Base-by-base conservation (phyloP, 2,797 vertebrate species). In the Nyctibius grandis region DNA sequence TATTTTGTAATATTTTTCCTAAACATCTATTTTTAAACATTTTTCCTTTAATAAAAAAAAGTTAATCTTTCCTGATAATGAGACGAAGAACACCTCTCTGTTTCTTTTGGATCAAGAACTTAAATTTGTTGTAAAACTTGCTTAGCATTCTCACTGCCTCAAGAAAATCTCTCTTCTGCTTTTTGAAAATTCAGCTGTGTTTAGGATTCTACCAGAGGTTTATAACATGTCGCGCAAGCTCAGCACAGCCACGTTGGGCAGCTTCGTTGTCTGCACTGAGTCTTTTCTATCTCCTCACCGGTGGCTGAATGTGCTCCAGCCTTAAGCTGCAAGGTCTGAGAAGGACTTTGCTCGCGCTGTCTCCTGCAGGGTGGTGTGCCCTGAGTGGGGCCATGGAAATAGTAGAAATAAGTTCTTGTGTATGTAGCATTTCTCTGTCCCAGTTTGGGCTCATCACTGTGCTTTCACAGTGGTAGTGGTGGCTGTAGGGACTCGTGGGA, bases 391-490 rank as follows among this genome's bases (percentile, higher is more conserved):
- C 25, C 25, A 3, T 9, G 65, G 48, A 11, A 23, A 6, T 9
- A 9, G 1, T 11, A 29, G 34, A 6, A 15, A 4, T 28, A 20
- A 7, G 9, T 22, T 60, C 15, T 5, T 26, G 18, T 16, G 4
- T 3, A 1, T 7, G 40, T 63, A 85, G 28, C 38, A 3, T 51
- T 57, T 28, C 26, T 69, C 9, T 38, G 44, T 40, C n/a, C 34
- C 25, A 6, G 0, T 29, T 12, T 2, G 11, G n/a, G n/a, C 60
- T 86, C 25, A 6, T 59, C 22, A 3, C 1, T 47, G 44, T 0
- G 44, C 81, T 64, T 33, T 51, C 22, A 4, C 26, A 4, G 40
- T 17, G 9, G 22, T 34, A n/a, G 1, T 29, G 36, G 14, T 21
- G 47, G 29, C 48, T 67, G 42, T 9, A 31, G 73, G 22, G 22